A percentile compares a stretch with the other conserved stretches of the same genome.
These are phyloP conservation scores for Remorina albescens DNA, from an alignment of 2,797 vertebrate species.

Conservation along the genomic window DNA sequence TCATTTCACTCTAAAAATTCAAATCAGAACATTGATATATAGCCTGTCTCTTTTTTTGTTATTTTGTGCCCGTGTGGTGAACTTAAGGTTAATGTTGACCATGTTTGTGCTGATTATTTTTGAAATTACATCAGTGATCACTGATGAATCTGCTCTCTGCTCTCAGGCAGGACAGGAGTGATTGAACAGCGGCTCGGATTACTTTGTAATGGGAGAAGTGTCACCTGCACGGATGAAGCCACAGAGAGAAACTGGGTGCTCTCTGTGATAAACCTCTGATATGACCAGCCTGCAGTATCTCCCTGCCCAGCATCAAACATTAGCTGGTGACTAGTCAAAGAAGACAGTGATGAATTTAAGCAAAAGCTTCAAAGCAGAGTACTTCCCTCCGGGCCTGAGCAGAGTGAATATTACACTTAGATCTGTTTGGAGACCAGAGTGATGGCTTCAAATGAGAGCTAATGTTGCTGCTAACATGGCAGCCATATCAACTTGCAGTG, in stretches of 20 bases:
- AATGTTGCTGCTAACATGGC: neutral
- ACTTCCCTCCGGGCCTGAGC: neutral
- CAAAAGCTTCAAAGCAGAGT: neutral
- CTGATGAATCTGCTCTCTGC: too few relatives aligned
- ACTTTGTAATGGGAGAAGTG: constrained; percentile 10
- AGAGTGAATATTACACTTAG: neutral
- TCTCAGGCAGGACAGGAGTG: neutral
- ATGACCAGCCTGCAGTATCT: neutral
- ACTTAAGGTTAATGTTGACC: too few relatives aligned
- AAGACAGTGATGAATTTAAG: neutral
- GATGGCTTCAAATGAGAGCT: neutral
- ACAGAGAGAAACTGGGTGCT: neutral
- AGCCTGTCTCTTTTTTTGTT: too few relatives aligned
- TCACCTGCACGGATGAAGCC: neutral
- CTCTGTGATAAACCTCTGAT: too few relatives aligned
- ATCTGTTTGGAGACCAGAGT: neutral
- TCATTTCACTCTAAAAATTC: too few relatives aligned
- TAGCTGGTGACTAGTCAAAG: neutral
- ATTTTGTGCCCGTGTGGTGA: too few relatives aligned
- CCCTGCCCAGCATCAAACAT: neutral
- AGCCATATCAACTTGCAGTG: neutral
- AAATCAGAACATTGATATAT: too few relatives aligned
- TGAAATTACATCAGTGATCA: too few relatives aligned
- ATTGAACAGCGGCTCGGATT: constrained; percentile 6
- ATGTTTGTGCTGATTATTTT: too few relatives aligned